These are phyloP conservation scores for Pheosia tremula DNA, from an alignment of 2,888 invertebrate genomes.

Conservation along the genomic window DNA sequence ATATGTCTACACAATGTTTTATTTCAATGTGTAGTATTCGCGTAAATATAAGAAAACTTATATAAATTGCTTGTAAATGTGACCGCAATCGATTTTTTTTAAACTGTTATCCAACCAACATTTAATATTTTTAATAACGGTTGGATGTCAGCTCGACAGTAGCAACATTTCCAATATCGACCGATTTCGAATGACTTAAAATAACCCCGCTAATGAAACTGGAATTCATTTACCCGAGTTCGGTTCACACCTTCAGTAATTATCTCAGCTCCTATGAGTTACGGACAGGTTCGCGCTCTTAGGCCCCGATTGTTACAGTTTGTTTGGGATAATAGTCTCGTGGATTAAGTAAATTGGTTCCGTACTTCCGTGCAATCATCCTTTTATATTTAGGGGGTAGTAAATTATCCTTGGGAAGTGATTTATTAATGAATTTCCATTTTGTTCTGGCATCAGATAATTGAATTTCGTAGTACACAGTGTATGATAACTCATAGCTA, in stretches of 20 bases:
- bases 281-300: conserved; percentile 14
- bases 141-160: too few relatives aligned
- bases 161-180: too few relatives aligned
- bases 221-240: conserved; percentile 18
- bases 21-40: too few relatives aligned
- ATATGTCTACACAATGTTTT: too few relatives aligned
- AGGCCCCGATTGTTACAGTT: conserved; percentile 14
- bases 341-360: conserved; percentile 15
- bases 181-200: too few relatives aligned
- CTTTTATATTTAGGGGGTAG: conserved; percentile 5
- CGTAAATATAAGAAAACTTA: too few relatives aligned
- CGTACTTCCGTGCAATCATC: conserved; percentile 3
- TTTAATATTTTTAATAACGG: too few relatives aligned
- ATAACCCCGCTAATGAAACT: conserved; percentile 1
- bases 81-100: too few relatives aligned
- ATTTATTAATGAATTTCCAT: background rate
- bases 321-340: conserved; percentile 10
- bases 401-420: background rate
- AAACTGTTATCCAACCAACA: too few relatives aligned
- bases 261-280: conserved; percentile 29
- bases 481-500: too few relatives aligned
- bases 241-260: conserved; percentile 22
- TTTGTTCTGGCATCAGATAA: background rate
- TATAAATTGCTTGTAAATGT: too few relatives aligned
- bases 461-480: background rate